These are phyloP conservation scores for Phasianus colchicus DNA, from an alignment of 2,113 vertebrate genomes.

Conservation along the genomic window DNA sequence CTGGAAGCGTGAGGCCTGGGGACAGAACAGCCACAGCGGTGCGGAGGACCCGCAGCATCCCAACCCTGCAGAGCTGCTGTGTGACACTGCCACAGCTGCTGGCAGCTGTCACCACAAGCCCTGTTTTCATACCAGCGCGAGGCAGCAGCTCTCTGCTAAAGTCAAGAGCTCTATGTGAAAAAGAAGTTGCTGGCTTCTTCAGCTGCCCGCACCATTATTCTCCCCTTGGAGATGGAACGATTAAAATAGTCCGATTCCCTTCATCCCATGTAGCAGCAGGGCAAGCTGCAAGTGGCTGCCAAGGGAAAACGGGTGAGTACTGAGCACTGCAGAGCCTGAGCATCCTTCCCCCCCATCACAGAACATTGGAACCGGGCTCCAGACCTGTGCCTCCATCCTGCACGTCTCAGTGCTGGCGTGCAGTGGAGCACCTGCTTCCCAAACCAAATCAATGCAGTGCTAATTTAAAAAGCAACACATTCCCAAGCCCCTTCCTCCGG, in stretches of 20 bases:
- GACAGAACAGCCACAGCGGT: not conserved
- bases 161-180: not conserved
- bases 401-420: not conserved
- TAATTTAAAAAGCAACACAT: not conserved
- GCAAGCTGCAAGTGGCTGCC: not conserved
- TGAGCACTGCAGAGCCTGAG: not conserved
- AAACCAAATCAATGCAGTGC: not conserved
- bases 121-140: not conserved
- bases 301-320: not conserved
- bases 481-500: not conserved
- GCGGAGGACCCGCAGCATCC: not conserved
- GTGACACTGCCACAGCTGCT: not conserved
- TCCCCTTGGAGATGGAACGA: not conserved
- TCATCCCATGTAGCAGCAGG: not conserved
- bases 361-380: not conserved
- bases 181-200: not conserved
- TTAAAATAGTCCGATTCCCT: not conserved
- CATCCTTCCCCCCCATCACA: not conserved
- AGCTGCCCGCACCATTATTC: fast-evolving
- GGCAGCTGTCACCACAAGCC: fast-evolving
- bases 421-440: not conserved
- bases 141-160: not conserved
- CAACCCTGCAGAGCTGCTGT: not conserved
- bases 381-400: not conserved
- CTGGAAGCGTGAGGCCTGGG: fast-evolving